phyloP scores from a whole-genome alignment of 2,797 vertebrate species.

The Nasua narica region DNA sequence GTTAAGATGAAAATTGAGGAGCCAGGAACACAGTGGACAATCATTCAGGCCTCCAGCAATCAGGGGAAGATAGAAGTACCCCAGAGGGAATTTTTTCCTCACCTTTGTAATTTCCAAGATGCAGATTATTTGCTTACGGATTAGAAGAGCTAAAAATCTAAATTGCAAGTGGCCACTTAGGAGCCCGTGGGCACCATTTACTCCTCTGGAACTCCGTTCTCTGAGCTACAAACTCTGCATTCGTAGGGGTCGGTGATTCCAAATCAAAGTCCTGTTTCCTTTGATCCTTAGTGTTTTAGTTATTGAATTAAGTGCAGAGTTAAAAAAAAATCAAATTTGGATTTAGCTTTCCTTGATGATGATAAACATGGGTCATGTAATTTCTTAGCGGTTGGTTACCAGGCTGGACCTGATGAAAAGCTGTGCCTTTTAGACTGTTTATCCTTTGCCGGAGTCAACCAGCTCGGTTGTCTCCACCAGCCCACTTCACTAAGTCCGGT shows the following conservation, averaged over 20 bases:
- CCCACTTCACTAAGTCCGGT: not conserved
- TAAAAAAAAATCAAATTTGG: not conserved
- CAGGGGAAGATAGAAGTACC: not conserved
- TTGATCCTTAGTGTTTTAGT: not conserved
- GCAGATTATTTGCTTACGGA: not conserved
- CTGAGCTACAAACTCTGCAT: not conserved
- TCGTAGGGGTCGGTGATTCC: not conserved
- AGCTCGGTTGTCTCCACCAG: not conserved
- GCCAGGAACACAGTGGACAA: not conserved
- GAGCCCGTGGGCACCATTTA: not conserved
- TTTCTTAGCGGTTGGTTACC: not conserved
- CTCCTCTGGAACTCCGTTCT: not conserved
- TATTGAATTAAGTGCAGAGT: not conserved
- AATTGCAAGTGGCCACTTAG: not conserved
- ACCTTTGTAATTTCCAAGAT: not conserved
- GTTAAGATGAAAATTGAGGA: not conserved
- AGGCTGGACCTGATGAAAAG: not conserved
- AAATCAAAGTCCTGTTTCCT: not conserved
- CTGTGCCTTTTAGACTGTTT: not conserved
- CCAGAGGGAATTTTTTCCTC: not conserved
- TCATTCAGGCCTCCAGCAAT: not conserved
- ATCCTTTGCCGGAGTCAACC: not conserved
- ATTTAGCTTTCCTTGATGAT: not conserved
- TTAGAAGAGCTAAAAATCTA: not conserved
- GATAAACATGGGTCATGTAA: not conserved